Conservation (phyloP, 1,140 invertebrate genomes). For the Dryas iulia region DNA sequence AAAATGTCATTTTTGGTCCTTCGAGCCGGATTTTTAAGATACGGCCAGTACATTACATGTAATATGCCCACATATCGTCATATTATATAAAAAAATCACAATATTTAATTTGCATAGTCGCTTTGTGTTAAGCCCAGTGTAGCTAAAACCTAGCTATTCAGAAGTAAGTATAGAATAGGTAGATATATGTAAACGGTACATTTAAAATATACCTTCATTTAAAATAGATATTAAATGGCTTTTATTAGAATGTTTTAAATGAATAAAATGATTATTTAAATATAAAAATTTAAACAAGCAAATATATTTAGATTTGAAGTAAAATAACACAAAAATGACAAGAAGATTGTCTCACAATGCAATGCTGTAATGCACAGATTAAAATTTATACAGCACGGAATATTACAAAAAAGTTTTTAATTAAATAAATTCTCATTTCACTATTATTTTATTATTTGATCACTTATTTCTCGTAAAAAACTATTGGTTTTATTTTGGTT, state of each 20-base stretch:
- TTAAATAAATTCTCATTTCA: not conserved
- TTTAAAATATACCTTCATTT: not conserved
- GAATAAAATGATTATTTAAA: not conserved
- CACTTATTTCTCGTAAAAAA: too few species aligned
- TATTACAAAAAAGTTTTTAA: not conserved
- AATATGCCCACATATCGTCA: not conserved
- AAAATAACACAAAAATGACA: not conserved
- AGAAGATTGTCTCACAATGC: not conserved
- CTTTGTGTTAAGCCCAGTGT: not conserved
- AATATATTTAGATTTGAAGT: not conserved
- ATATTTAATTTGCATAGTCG: constrained; percentile 4
- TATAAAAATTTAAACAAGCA: not conserved
- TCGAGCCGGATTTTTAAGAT: not conserved
- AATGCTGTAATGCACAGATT: not conserved
- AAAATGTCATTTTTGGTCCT: not conserved
- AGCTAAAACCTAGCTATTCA: not conserved
- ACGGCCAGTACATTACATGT: not conserved
- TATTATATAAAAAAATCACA: not conserved
- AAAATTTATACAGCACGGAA: not conserved
- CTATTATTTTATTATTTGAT: not conserved
- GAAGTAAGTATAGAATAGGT: not conserved
- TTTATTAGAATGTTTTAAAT: not conserved
- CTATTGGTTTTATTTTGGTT: too few species aligned
- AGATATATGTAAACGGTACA: not conserved
- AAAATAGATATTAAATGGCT: not conserved